phyloP scores from a whole-genome alignment of 2,113 vertebrate genomes.

The Lathamus discolor region DNA sequence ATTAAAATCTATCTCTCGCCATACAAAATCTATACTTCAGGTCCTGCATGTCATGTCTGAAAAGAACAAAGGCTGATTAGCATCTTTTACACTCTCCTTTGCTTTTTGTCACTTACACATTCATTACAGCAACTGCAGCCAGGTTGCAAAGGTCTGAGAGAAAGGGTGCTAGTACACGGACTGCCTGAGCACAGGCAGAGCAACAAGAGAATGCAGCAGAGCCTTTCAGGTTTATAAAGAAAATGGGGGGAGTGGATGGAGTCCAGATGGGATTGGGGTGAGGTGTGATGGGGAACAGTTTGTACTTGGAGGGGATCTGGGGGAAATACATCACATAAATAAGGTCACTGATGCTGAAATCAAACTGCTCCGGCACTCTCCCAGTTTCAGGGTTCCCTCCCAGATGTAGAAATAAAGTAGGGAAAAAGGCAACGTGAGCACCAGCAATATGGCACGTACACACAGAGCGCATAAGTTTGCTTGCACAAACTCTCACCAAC shows the following conservation, averaged over 20 bases:
- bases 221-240: background rate
- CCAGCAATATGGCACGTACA: background rate
- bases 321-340: background rate
- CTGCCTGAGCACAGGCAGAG: background rate
- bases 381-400: background rate
- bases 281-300: background rate
- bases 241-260: background rate
- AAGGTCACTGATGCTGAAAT: background rate
- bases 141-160: slow-evolving; percentile 6
- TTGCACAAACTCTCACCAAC: background rate
- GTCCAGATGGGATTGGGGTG: background rate
- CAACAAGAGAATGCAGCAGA: background rate
- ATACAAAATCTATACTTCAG: slow-evolving; percentile 64
- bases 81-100: slow-evolving; percentile 60
- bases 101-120: slow-evolving; percentile 27
- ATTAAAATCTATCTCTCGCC: slow-evolving; percentile 74
- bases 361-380: background rate
- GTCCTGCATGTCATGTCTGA: slow-evolving; percentile 55
- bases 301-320: background rate
- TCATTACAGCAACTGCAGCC: background rate
- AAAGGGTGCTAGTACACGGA: background rate
- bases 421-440: background rate
- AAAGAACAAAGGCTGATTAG: slow-evolving; percentile 67
- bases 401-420: background rate
- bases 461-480: background rate